Evolutionary conservation across 2,888 invertebrate species (phyloP).

Genomic region (Epirrita christyi): DNA sequence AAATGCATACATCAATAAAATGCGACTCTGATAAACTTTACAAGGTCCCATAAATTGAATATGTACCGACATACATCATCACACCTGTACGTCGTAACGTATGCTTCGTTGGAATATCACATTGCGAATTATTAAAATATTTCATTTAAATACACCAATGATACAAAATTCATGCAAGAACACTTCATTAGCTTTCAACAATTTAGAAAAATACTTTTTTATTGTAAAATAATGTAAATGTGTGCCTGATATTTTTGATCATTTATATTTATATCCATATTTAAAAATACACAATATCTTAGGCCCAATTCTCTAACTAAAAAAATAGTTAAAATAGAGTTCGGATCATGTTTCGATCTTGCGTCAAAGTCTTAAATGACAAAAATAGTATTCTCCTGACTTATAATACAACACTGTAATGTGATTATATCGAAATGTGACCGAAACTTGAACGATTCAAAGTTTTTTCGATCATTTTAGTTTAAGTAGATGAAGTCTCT

Average conservation of each 20-base stretch:
- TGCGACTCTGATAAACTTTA: conserved; percentile 9
- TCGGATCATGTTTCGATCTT: too few relatives aligned
- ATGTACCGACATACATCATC: not conserved
- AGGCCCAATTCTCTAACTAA: too few relatives aligned
- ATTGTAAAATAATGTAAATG: not conserved
- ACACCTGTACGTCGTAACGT: not conserved
- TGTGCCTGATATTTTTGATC: not conserved
- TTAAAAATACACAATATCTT: too few relatives aligned
- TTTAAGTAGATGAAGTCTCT: too few relatives aligned
- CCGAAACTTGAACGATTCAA: too few relatives aligned
- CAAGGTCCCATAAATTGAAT: conserved; percentile 19
- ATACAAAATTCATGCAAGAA: conserved; percentile 1
- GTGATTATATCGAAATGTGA: too few relatives aligned
- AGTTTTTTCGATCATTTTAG: too few relatives aligned
- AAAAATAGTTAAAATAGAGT: too few relatives aligned
- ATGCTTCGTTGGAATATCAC: conserved; percentile 44
- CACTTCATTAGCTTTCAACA: conserved; percentile 15
- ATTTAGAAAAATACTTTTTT: conserved; percentile 20
- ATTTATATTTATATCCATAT: too few relatives aligned
- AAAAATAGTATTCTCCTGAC: too few relatives aligned
- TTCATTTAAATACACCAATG: not conserved
- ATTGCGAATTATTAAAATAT: conserved; percentile 16
- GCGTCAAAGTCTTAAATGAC: too few relatives aligned
- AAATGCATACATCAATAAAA: conserved; percentile 19
- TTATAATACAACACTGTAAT: too few relatives aligned